phyloP scores from a whole-genome alignment of 2,888 invertebrate species.

The Micoletzkya japonica region DNA sequence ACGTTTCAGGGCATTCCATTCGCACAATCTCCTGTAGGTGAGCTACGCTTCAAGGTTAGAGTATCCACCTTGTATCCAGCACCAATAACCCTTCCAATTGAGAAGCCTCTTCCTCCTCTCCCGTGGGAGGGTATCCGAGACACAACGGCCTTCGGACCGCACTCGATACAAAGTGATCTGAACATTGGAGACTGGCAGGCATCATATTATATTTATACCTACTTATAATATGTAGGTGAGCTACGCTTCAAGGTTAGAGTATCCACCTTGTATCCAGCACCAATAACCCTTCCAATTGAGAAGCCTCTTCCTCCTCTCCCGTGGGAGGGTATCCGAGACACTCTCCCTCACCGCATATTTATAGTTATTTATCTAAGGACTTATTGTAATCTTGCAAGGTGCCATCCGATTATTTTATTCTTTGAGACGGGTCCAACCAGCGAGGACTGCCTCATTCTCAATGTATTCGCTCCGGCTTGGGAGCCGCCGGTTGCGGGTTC shows the following conservation, averaged over 20 bases:
- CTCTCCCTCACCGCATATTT: too few species aligned
- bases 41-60: constrained; percentile 39
- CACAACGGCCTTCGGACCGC: too few species aligned
- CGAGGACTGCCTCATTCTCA: constrained; percentile 46
- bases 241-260: too few species aligned
- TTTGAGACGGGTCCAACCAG: background rate
- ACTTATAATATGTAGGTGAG: too few species aligned
- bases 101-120: background rate
- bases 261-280: background rate
- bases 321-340: constrained; percentile 31
- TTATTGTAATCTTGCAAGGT: too few species aligned
- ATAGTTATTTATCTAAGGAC: too few species aligned
- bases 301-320: constrained; percentile 37
- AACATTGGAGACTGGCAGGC: background rate
- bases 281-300: constrained; percentile 18
- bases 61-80: too few species aligned
- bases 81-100: too few species aligned
- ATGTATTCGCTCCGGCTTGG: constrained; percentile 47
- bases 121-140: background rate
- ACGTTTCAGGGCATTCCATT: constrained; percentile 49
- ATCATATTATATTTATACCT: too few species aligned
- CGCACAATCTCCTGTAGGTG: constrained; percentile 43
- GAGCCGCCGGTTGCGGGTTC: constrained; percentile 23
- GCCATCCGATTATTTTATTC: too few species aligned
- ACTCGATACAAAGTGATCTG: background rate